These are phyloP conservation scores for Hololepta plana DNA, from an alignment of 2,888 invertebrate species.

Conservation along the genomic window DNA sequence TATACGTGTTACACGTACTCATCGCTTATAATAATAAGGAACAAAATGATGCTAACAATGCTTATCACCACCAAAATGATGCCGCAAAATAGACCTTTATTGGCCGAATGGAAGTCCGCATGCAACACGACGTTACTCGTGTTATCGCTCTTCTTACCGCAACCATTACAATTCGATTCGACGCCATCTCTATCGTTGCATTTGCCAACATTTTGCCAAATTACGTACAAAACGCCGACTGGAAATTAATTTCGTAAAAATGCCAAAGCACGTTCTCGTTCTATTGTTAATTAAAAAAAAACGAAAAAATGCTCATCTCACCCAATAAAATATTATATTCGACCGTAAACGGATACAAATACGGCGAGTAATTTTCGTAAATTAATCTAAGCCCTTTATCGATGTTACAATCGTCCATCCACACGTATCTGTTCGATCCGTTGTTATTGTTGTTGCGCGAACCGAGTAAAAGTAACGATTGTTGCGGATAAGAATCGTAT, in stretches of 20 bases:
- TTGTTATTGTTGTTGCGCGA: too few relatives aligned
- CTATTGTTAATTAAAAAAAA: too few relatives aligned
- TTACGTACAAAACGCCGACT: conserved; percentile 55
- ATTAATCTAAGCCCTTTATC: conserved; percentile 30
- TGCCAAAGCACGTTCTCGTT: too few relatives aligned
- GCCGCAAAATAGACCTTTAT: conserved; percentile 54
- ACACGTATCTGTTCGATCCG: too few relatives aligned
- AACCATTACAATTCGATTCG: too few relatives aligned
- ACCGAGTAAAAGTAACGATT: too few relatives aligned
- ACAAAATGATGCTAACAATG: conserved; percentile 39
- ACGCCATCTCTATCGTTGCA: too few relatives aligned
- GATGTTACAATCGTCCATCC: conserved; percentile 31
- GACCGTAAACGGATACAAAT: conserved; percentile 63
- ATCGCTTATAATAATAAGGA: conserved; percentile 37
- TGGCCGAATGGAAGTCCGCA: conserved; percentile 57
- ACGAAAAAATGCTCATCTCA: conserved; percentile 20
- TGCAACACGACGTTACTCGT: too few relatives aligned
- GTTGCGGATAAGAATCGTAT: too few relatives aligned
- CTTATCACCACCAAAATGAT: conserved; percentile 34
- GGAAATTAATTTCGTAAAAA: too few relatives aligned
- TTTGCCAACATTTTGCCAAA: conserved; percentile 55
- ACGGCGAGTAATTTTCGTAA: conserved; percentile 47
- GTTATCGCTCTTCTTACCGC: too few relatives aligned
- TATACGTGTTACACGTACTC: conserved; percentile 25
- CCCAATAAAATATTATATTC: conserved; percentile 64